phyloP scores from a whole-genome alignment of 2,888 invertebrate genomes.

The Noctuana brunneofusca region DNA sequence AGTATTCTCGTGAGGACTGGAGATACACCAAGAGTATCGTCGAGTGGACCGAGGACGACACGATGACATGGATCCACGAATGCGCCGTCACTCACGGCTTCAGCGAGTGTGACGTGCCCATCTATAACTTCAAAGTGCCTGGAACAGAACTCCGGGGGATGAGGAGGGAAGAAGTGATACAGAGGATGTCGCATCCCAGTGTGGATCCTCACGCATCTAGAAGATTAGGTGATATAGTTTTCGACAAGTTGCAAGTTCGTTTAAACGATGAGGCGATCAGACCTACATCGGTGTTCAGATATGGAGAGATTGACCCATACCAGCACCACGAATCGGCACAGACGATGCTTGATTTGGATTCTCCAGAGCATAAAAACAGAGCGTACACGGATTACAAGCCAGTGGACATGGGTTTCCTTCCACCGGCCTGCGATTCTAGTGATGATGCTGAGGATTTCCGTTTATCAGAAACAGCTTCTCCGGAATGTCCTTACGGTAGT shows the following conservation, averaged over 20 bases:
- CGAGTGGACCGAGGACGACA: slow-evolving; percentile 82
- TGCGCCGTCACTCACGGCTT: slow-evolving; percentile 63
- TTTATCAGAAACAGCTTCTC: slow-evolving; percentile 67
- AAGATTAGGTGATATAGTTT: slow-evolving; percentile 64
- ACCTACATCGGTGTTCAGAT: slow-evolving; percentile 62
- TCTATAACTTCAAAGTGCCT: slow-evolving; percentile 68
- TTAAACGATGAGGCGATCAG: slow-evolving; percentile 63
- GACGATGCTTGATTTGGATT: slow-evolving; percentile 69
- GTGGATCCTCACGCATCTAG: slow-evolving; percentile 58
- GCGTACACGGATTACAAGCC: slow-evolving; percentile 67
- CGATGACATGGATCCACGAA: slow-evolving; percentile 80
- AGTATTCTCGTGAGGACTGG: slow-evolving; percentile 76
- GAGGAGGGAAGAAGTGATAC: slow-evolving; percentile 66
- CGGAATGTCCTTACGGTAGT: slow-evolving; percentile 69
- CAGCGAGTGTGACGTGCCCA: slow-evolving; percentile 70
- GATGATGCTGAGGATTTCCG: slow-evolving; percentile 73
- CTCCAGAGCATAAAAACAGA: slow-evolving; percentile 62
- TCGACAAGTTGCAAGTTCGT: slow-evolving; percentile 64
- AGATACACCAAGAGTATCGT: slow-evolving; percentile 71
- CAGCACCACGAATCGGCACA: slow-evolving; percentile 58
- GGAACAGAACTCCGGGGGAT: slow-evolving; percentile 65
- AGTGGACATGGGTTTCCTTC: slow-evolving; percentile 56
- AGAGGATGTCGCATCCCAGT: slow-evolving; percentile 61
- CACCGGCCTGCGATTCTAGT: slow-evolving; percentile 64
- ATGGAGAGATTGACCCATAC: slow-evolving; percentile 63